A percentile compares a stretch with the other conserved stretches of the same genome.
These are phyloP conservation scores for Lamellibrachia columna DNA, from an alignment of 2,888 invertebrate species.

Conservation along the genomic window DNA sequence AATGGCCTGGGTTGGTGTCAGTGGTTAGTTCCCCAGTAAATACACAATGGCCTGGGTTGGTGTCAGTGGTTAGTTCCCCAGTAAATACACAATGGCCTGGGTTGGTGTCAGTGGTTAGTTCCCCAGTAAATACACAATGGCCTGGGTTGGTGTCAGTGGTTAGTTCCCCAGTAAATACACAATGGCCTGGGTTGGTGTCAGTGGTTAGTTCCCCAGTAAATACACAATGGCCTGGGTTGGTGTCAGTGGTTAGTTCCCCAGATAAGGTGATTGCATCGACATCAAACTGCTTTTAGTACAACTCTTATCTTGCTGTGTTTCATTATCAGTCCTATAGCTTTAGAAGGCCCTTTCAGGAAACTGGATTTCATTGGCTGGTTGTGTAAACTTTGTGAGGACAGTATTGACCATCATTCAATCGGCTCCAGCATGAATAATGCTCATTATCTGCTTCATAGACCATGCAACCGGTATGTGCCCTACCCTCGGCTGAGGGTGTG, in stretches of 20 bases:
- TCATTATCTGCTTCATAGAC: slow-evolving; percentile 12
- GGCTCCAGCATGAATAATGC: neutral
- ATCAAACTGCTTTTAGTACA: neutral
- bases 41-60: neutral
- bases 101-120: neutral
- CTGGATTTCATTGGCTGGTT: neutral
- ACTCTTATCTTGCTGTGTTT: neutral
- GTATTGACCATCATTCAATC: neutral
- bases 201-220: neutral
- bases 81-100: neutral
- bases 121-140: neutral
- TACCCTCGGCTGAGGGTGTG: neutral
- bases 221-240: neutral
- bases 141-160: neutral
- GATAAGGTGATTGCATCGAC: neutral
- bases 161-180: neutral
- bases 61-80: neutral
- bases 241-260: neutral
- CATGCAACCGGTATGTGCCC: neutral
- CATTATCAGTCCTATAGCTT: neutral
- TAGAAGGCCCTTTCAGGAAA: neutral
- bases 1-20: neutral
- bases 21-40: neutral
- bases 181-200: neutral
- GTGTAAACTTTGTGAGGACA: slow-evolving; percentile 10